Evolutionary conservation across 92 coral and sea anemone species (phyloP).

Genomic region (Parazoanthus swiftii): DNA sequence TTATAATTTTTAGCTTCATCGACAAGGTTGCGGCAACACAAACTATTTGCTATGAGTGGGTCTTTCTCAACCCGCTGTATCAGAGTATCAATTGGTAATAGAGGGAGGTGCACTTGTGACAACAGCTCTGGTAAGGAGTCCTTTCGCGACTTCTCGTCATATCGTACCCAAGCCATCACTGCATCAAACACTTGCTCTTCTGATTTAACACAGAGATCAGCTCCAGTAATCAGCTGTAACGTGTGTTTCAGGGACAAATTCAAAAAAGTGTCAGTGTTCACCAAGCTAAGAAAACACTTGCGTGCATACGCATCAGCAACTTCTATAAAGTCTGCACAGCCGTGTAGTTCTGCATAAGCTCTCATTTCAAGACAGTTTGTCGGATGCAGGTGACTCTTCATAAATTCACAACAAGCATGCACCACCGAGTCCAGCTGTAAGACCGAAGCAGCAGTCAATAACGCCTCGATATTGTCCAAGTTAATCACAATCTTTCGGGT

Average conservation of each 20-base stretch:
- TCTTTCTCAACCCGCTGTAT: slow-evolving; percentile 75
- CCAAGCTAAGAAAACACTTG: slow-evolving; percentile 67
- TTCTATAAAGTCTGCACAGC: slow-evolving; percentile 77
- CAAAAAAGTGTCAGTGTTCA: slow-evolving; percentile 79
- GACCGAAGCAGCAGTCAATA: slow-evolving; percentile 88
- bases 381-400: slow-evolving; percentile 84
- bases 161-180: slow-evolving; percentile 78
- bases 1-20: slow-evolving; percentile 97
- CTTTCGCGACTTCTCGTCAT: slow-evolving; percentile 63
- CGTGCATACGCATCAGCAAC: slow-evolving; percentile 84
- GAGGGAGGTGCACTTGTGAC: slow-evolving; percentile 77
- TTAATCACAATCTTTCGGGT: slow-evolving; percentile 84
- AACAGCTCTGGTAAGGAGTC: slow-evolving; percentile 68
- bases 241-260: slow-evolving; percentile 78
- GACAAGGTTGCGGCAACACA: slow-evolving; percentile 78
- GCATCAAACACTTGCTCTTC: slow-evolving; percentile 95
- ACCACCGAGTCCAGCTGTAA: slow-evolving; percentile 91
- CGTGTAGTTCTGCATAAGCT: slow-evolving; percentile 90
- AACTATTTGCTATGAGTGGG: slow-evolving; percentile 54
- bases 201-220: slow-evolving; percentile 68
- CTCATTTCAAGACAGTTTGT: slow-evolving; percentile 95
- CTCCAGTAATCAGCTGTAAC: slow-evolving; percentile 71
- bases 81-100: slow-evolving; percentile 69
- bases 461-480: slow-evolving; percentile 85
- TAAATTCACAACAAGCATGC: slow-evolving; percentile 93